A percentile compares a stretch with the other conserved stretches of the same genome.
Conservation (phyloP, 2,113 vertebrate species). For the Cynopterus brachyotis region DNA sequence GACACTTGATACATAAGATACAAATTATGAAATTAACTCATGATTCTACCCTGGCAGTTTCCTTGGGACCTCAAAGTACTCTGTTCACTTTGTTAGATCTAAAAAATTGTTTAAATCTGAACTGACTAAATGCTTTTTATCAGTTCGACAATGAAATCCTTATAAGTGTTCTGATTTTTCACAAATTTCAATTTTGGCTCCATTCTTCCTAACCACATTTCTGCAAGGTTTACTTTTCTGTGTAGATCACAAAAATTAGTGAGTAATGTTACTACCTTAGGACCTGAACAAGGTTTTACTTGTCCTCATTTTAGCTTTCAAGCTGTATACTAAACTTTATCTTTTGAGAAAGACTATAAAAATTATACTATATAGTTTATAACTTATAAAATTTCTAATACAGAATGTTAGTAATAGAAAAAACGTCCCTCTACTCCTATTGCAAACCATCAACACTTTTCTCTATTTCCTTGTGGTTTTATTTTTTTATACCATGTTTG, state of each 20-base stretch:
- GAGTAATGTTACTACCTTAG: neutral
- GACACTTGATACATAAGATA: neutral
- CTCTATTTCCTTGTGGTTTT: neutral
- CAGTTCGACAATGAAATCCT: neutral
- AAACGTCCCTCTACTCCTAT: neutral
- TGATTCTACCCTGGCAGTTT: neutral
- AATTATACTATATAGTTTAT: neutral
- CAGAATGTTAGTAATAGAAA: neutral
- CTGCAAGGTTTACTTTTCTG: neutral
- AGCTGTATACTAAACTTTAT: neutral
- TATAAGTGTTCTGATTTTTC: neutral
- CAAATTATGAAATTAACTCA: neutral
- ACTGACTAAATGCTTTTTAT: neutral
- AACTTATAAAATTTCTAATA: neutral
- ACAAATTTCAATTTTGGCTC: neutral
- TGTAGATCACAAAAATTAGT: neutral
- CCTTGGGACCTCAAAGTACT: neutral
- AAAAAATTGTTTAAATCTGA: neutral
- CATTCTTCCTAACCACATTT: neutral
- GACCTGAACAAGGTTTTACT: neutral
- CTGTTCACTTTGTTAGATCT: neutral
- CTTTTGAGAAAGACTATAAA: neutral
- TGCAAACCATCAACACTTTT: neutral
- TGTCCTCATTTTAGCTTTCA: neutral
- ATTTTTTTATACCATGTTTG: rapidly evolving